Evolutionary conservation across 2,797 vertebrate genomes (phyloP).

Genomic region (Mycteria americana): DNA sequence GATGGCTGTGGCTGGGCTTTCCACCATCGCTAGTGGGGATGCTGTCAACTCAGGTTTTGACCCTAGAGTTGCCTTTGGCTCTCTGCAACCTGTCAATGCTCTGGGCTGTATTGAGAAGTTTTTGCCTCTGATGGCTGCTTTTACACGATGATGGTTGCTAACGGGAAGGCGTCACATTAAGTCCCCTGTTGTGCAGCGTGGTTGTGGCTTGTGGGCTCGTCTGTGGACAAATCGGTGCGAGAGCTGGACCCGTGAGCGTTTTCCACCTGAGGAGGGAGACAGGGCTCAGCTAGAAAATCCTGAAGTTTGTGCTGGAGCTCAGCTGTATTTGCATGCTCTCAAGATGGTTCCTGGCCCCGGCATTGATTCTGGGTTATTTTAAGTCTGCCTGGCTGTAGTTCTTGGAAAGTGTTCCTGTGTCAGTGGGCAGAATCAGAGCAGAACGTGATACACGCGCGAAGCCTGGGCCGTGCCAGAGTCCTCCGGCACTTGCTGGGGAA

Average conservation of each 20-base stretch:
- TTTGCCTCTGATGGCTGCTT: not conserved
- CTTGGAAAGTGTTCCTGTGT: not conserved
- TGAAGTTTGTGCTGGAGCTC: not conserved
- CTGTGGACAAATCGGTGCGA: rapidly evolving
- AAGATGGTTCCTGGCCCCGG: constrained; percentile 4
- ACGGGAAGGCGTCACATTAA: rapidly evolving
- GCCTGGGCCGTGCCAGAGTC: not conserved
- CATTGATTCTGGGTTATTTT: not conserved
- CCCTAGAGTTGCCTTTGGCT: rapidly evolving
- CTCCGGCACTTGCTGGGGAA: not conserved
- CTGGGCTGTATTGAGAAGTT: not conserved
- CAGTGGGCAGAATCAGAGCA: not conserved
- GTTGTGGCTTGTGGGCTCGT: not conserved
- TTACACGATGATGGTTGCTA: not conserved
- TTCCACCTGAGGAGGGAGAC: not conserved
- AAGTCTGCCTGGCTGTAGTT: not conserved
- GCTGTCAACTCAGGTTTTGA: not conserved
- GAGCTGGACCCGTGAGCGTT: not conserved
- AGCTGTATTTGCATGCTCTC: not conserved
- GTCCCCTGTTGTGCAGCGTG: not conserved
- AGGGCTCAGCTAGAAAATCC: not conserved
- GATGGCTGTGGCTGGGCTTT: not conserved
- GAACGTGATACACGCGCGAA: constrained; percentile 6
- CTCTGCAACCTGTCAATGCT: not conserved
- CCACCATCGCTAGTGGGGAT: rapidly evolving